Percentiles rank a stretch among this genome's conserved stretches.
Evolutionary conservation across 2,797 vertebrate genomes (phyloP).

Genomic region (Spinus pinus): DNA sequence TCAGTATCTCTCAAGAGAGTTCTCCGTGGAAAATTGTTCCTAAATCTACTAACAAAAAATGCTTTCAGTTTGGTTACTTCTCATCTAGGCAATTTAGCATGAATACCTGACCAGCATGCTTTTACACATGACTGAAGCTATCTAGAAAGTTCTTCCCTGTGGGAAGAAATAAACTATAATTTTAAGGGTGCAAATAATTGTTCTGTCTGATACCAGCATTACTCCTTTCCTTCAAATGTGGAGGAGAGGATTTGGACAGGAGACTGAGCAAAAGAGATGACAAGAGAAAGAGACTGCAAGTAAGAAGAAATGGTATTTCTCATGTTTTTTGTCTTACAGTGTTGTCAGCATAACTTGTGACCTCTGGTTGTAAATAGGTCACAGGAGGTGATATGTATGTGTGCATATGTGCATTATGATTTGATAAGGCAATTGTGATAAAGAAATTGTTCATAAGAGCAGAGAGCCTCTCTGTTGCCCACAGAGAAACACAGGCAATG

Average conservation of each 20-base stretch:
- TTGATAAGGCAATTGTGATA: neutral
- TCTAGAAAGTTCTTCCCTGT: neutral
- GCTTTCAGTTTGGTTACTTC: neutral
- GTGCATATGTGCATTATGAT: neutral
- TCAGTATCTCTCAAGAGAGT: neutral
- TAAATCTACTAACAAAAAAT: neutral
- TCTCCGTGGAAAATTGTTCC: neutral
- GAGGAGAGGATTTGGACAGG: neutral
- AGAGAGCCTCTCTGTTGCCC: neutral
- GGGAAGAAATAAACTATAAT: neutral
- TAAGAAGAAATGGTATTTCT: neutral
- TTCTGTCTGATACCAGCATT: neutral
- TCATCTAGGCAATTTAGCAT: neutral
- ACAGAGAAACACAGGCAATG: neutral
- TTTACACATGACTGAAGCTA: neutral
- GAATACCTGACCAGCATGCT: neutral
- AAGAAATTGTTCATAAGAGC: neutral
- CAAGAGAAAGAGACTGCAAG: neutral
- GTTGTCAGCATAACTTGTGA: neutral
- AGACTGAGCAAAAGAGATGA: neutral
- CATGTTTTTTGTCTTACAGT: neutral
- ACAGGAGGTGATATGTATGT: neutral
- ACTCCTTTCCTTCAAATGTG: neutral
- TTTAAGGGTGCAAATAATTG: neutral
- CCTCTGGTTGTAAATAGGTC: neutral